Base-by-base conservation (phyloP, 2,113 vertebrate genomes). In the Tachysurus vachellii region DNA sequence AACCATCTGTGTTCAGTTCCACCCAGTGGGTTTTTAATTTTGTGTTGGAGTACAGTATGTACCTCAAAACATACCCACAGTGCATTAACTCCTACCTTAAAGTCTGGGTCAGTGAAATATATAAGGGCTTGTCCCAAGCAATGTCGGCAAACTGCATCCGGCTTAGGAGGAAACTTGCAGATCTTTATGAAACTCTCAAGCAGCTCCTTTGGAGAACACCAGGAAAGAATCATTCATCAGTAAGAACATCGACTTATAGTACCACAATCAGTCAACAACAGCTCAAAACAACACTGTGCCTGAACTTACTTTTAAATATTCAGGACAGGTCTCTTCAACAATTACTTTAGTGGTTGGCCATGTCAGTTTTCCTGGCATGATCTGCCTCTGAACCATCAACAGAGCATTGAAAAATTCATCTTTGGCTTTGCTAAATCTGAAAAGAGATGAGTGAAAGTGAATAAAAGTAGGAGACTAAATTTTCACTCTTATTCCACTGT, bases 41-140 rank as follows among this genome's bases (percentile, higher is more conserved):
- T 71, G 17, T 42, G 36, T 2, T 50, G 36, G 3, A 75, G 42
- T 23, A 21, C 21, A 75, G 71, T 8, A 10, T n/a, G 44, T 50
- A 50, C 47, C 54, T 13, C 6, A 54, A 64, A 47, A 76, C 21
- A 17, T 62, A 71, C 47, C 21, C 5, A 56, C n/a, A 57, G 11
- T 13, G 59, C 61, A 73, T 61, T 57, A 71, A 0, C 21, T 7
- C 6, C 91, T 94, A 99, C 98, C 96, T 99, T 99, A 84, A 99
- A 99, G 90, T 98, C 97, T 3, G 97, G 97, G 70, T 99, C 98
- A 4, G 95, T 97, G 87, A 99, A 95, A 92, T 95, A 99, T 80
- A 99, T 97, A 59, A 94, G 86, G 54, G 93, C 92, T 86, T 94
- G 89, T 8, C 93, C 92, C 26, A 87, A 90, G 86, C 96, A 97